Evolutionary conservation across 2,888 invertebrate species (phyloP), one percentile per base, ranked within the genome.

Genomic region (Rapana venosa): DNA sequence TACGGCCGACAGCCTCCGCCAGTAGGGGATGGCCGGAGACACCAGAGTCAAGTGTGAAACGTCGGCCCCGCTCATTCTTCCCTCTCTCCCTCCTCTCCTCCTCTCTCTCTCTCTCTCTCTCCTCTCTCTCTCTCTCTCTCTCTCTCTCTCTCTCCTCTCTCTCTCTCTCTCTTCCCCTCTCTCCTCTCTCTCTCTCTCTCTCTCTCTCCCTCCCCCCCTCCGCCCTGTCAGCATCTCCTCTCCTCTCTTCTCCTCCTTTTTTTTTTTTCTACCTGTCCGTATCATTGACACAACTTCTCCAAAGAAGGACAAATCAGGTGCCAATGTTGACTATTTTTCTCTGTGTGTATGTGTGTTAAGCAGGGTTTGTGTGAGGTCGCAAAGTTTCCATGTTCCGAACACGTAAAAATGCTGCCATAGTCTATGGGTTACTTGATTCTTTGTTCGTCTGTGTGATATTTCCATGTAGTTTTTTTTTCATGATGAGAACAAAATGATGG

Each of bases 21-120:
- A 86, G 90, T 90, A 30, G 91, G 91, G 85, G 91, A 92, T 87
- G 91, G 92, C 74, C 88, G 88, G 47, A 88, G 93, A 90, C 94
- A 94, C 61, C 93, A 93, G 92, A 94, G 94, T 92, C 94, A 94
- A 90, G 94, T 94, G 70, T 94, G 93, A 93, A 91, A 86, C n/a
- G 22, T 17, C n/a, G 22, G 35, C 79, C 22, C 11, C 56, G 26
- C 36, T 22, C 26, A 2, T 17, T 47, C 83, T 22, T 56, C 47
- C 6, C 22, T n/a, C 83, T 47, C 83, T 22, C 26, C 11, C 47
- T 26, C 83, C 8, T 26, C 17, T 77, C 22, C n/a, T 22, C 26
- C 47, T 47, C 83, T n/a, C 26, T 47, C 36, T 77, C 30, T 26
- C 22, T n/a, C 8, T 26, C 66, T 17, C 17, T 61, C 61, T 61